Percentiles rank a stretch among this genome's conserved stretches.
Evolutionary conservation across 1,140 invertebrate species (phyloP).

Genomic region (Capitella teleta): DNA sequence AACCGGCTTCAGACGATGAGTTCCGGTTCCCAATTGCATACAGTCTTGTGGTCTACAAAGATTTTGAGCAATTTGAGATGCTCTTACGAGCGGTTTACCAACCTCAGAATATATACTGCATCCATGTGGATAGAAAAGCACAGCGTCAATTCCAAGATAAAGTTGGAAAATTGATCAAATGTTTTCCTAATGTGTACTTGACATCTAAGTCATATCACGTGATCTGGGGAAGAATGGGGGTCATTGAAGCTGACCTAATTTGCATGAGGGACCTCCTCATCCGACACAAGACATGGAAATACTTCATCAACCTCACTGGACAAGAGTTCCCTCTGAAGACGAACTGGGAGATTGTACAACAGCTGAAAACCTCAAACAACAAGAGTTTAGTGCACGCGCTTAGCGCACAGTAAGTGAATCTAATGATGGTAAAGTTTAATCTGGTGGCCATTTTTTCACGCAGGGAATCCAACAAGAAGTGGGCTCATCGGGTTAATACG

Average conservation of each 20-base stretch:
- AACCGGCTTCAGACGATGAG: constrained; percentile 8
- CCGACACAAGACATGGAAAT: constrained; percentile 10
- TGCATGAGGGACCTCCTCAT: constrained; percentile 23
- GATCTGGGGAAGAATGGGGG: constrained; percentile 14
- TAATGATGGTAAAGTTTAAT: too few species aligned
- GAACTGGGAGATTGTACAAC: constrained; percentile 12
- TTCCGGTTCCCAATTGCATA: constrained; percentile 12
- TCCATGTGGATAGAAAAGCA: constrained; percentile 27
- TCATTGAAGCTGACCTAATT: constrained; percentile 22
- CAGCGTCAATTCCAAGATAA: constrained; percentile 13
- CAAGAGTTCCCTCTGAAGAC: constrained; percentile 14
- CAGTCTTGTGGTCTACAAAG: constrained; percentile 19
- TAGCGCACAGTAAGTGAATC: too few species aligned
- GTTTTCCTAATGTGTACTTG: constrained; percentile 31
- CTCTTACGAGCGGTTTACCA: constrained; percentile 27
- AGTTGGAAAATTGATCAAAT: constrained; percentile 16
- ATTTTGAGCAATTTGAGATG: constrained; percentile 22
- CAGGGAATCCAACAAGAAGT: too few species aligned
- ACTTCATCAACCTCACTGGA: constrained; percentile 15
- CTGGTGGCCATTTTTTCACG: too few species aligned
- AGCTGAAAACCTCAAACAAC: constrained; percentile 17
- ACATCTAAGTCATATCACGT: constrained; percentile 18
- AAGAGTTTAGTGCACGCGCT: constrained; percentile 26
- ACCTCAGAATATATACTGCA: constrained; percentile 30
- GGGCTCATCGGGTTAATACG: too few species aligned